Evolutionary conservation across 2,113 vertebrate species (phyloP).

Genomic region (Lepus timidus): DNA sequence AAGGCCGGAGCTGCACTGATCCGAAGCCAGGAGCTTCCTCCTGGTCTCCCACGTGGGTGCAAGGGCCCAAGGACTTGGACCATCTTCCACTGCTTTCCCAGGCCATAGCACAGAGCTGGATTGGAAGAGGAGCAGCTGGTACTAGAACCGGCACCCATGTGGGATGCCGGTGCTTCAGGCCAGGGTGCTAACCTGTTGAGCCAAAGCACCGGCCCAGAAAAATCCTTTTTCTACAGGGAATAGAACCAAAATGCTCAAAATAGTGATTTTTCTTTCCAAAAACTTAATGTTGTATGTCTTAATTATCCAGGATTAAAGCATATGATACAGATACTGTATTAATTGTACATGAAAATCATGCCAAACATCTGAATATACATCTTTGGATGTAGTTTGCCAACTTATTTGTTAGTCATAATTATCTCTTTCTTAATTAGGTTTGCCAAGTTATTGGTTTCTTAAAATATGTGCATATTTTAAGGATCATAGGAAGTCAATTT

Average conservation of each 20-base stretch:
- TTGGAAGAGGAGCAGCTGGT: too few relatives aligned
- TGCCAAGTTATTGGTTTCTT: conserved; percentile 79
- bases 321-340: conserved; percentile 35
- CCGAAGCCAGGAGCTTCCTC: too few relatives aligned
- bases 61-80: too few relatives aligned
- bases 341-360: conserved; percentile 67
- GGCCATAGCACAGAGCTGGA: too few relatives aligned
- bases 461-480: conserved; percentile 82
- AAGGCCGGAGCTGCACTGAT: too few relatives aligned
- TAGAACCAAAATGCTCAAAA: conserved; percentile 42
- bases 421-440: conserved; percentile 78
- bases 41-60: too few relatives aligned
- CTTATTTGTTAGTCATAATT: conserved; percentile 77
- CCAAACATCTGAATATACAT: conserved; percentile 52
- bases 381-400: conserved; percentile 65
- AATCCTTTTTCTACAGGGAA: neutral
- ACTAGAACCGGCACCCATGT: too few relatives aligned
- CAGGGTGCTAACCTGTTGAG: too few relatives aligned
- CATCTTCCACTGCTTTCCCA: too few relatives aligned
- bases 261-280: conserved; percentile 1
- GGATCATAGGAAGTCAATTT: conserved; percentile 73
- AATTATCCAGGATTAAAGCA: conserved; percentile 61
- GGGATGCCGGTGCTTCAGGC: too few relatives aligned
- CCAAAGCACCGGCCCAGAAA: too few relatives aligned
- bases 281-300: conserved; percentile 24